These are phyloP conservation scores for Epinotia nisella DNA, from an alignment of 2,888 invertebrate genomes.

Conservation along the genomic window DNA sequence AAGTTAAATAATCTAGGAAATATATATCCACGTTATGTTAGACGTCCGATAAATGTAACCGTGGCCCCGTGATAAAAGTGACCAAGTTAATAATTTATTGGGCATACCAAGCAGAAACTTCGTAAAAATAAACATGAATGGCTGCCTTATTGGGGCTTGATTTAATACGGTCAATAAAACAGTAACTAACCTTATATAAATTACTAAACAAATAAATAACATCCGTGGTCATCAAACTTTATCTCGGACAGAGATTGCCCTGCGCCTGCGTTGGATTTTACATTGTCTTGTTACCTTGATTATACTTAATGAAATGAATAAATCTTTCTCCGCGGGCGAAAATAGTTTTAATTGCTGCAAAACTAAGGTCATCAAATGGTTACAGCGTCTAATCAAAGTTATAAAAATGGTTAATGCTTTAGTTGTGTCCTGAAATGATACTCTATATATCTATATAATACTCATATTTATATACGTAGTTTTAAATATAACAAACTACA, in stretches of 20 bases:
- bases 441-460: background rate
- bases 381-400: background rate
- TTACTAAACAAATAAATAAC: slow-evolving; percentile 85
- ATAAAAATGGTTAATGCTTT: slow-evolving; percentile 20
- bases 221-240: slow-evolving; percentile 79
- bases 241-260: slow-evolving; percentile 51
- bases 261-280: slow-evolving; percentile 27
- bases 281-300: slow-evolving; percentile 42
- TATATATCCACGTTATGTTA: slow-evolving; percentile 49
- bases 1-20: no score
- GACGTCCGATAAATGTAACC: slow-evolving; percentile 74
- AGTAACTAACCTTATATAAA: slow-evolving; percentile 85
- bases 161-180: slow-evolving; percentile 84
- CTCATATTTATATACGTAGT: background rate
- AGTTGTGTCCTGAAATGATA: background rate
- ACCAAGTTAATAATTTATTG: slow-evolving; percentile 83
- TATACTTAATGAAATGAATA: slow-evolving; percentile 41
- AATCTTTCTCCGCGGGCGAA: slow-evolving; percentile 24
- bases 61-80: slow-evolving; percentile 81
- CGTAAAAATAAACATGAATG: slow-evolving; percentile 85
- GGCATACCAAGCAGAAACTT: slow-evolving; percentile 82
- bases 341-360: slow-evolving; percentile 41
- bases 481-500: no score
- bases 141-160: slow-evolving; percentile 84
- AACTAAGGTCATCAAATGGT: slow-evolving; percentile 30